Conservation (phyloP, 2,888 invertebrate species). For the Metallyticus violacea region DNA sequence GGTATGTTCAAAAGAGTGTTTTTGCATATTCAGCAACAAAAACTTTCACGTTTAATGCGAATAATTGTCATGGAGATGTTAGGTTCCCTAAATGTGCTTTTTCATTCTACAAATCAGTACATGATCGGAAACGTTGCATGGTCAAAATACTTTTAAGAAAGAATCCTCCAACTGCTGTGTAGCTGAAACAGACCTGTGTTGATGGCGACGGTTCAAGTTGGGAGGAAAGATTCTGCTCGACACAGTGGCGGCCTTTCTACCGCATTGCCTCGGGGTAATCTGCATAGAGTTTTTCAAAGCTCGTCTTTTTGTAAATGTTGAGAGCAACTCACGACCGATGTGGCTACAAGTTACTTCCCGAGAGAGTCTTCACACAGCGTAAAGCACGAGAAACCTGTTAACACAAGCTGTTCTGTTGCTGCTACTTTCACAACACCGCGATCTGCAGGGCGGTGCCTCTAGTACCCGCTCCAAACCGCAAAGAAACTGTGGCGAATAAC, state of each 20-base stretch:
- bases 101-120: too few relatives aligned
- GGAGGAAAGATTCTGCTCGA: background rate
- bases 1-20: too few relatives aligned
- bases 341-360: background rate
- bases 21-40: too few relatives aligned
- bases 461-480: too few relatives aligned
- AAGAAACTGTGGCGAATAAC: background rate
- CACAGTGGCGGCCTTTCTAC: background rate
- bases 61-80: too few relatives aligned
- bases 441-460: too few relatives aligned
- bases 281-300: too few relatives aligned
- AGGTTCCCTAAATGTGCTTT: too few relatives aligned
- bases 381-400: background rate
- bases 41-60: too few relatives aligned
- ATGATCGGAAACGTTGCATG: too few relatives aligned
- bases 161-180: background rate
- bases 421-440: background rate
- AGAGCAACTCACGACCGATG: background rate
- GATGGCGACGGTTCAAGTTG: background rate
- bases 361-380: background rate
- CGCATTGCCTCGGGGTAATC: background rate
- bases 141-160: too few relatives aligned
- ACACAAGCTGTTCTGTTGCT: background rate
- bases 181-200: background rate
- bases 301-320: background rate